Evolutionary conservation across 1,140 invertebrate species (phyloP).

Genomic region (Hydropsyche tenuis): DNA sequence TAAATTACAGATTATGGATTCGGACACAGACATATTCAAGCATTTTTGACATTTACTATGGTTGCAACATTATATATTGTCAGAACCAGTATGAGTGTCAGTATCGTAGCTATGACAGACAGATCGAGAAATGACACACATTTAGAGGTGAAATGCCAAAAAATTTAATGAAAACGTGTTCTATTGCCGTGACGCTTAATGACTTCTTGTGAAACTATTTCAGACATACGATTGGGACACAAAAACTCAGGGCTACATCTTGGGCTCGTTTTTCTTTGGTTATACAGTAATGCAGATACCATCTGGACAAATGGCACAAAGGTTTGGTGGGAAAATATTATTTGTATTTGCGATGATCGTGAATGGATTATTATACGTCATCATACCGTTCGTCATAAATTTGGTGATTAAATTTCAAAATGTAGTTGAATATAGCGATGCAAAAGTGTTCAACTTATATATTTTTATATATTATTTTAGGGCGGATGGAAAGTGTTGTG

Average conservation of each 20-base stretch:
- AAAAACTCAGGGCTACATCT: constrained; percentile 33
- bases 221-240: constrained; percentile 45
- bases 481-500: constrained; percentile 39
- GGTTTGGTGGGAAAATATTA: constrained; percentile 36
- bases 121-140: constrained; percentile 50
- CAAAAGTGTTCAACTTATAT: constrained; percentile 67
- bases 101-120: constrained; percentile 75
- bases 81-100: constrained; percentile 73
- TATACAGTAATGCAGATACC: constrained; percentile 41
- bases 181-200: neutral
- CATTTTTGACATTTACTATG: constrained; percentile 67
- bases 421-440: constrained; percentile 8
- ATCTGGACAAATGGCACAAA: constrained; percentile 28
- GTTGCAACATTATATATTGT: constrained; percentile 69
- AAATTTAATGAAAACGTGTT: neutral
- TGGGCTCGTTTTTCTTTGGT: constrained; percentile 40
- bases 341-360: neutral
- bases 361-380: constrained; percentile 34
- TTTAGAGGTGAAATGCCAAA: constrained; percentile 48
- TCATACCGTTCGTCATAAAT: constrained; percentile 30
- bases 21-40: constrained; percentile 71
- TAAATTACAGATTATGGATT: constrained; percentile 52
- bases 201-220: neutral
- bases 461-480: constrained; percentile 62
- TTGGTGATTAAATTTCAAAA: constrained; percentile 19